Percentiles rank a stretch among this genome's conserved stretches.
These are phyloP conservation scores for Poliocrania exsul DNA, from an alignment of 2,797 vertebrate species.

Conservation along the genomic window DNA sequence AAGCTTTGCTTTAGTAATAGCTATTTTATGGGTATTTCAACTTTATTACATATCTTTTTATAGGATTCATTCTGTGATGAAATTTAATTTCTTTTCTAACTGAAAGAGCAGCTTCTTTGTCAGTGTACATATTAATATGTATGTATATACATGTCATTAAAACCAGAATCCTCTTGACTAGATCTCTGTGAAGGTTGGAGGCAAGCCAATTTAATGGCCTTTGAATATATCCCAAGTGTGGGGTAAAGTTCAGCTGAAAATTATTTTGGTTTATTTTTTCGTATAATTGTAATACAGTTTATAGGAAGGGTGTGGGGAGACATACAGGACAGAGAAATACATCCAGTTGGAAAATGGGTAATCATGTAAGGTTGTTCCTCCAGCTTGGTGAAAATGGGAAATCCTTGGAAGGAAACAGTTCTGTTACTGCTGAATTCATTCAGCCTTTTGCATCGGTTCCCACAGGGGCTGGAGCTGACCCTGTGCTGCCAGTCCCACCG, in stretches of 20 bases:
- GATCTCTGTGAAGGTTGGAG: constrained; percentile 59
- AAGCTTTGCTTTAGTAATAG: constrained; percentile 93
- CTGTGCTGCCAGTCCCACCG: not conserved
- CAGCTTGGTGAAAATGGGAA: constrained; percentile 33
- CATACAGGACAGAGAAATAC: not conserved
- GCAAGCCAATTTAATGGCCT: constrained; percentile 37
- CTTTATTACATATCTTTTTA: constrained; percentile 87
- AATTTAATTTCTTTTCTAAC: constrained; percentile 81
- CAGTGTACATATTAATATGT: constrained; percentile 74
- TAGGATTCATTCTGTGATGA: constrained; percentile 81
- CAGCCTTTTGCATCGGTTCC: not conserved
- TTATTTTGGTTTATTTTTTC: constrained; percentile 31
- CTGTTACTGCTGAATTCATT: not conserved
- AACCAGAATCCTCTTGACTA: constrained; percentile 54
- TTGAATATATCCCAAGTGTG: constrained; percentile 13
- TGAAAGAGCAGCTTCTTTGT: constrained; percentile 77
- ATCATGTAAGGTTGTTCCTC: not conserved
- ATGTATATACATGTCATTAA: constrained; percentile 71
- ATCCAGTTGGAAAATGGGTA: not conserved
- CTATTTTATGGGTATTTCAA: constrained; percentile 85
- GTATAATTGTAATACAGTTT: constrained; percentile 39
- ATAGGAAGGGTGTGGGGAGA: not conserved
- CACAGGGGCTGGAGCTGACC: not conserved
- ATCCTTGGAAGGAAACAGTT: constrained; percentile 3
- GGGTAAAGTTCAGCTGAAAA: constrained; percentile 52